Percentiles rank a stretch among this genome's conserved stretches.
Evolutionary conservation across 2,888 invertebrate genomes (phyloP).

Genomic region (Cephus runcator): DNA sequence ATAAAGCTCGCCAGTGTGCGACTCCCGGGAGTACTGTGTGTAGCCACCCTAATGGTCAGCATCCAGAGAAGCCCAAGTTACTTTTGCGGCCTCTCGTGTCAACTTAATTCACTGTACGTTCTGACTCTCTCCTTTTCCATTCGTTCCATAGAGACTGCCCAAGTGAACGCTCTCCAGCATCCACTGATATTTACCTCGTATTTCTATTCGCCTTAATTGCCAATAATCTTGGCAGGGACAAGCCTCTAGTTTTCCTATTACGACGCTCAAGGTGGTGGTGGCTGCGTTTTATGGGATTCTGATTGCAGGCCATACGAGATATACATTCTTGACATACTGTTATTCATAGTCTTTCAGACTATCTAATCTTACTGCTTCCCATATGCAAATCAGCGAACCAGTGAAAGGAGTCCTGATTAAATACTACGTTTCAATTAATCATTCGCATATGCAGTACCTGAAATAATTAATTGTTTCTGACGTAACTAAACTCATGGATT

Average conservation of each 20-base stretch:
- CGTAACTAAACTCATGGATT: neutral
- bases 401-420: neutral
- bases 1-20: slow-evolving; percentile 12
- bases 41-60: slow-evolving; percentile 17
- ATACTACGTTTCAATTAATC: neutral
- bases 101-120: slow-evolving; percentile 19
- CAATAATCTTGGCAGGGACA: neutral
- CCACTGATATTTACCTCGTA: neutral
- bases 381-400: neutral
- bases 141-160: neutral
- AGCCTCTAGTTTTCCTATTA: neutral
- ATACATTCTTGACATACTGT: slow-evolving; percentile 35
- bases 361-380: neutral
- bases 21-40: neutral
- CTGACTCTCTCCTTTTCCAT: slow-evolving; percentile 1
- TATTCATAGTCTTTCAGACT: neutral
- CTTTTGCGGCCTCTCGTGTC: slow-evolving; percentile 19
- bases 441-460: neutral
- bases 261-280: slow-evolving; percentile 38
- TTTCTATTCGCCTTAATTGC: neutral
- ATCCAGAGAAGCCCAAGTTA: slow-evolving; percentile 10
- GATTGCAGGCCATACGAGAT: slow-evolving; percentile 20
- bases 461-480: neutral
- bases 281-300: neutral
- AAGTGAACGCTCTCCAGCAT: neutral